Evolutionary conservation across 2,113 vertebrate genomes (phyloP), one percentile per base, ranked within the genome.

Genomic region (Numida meleagris): DNA sequence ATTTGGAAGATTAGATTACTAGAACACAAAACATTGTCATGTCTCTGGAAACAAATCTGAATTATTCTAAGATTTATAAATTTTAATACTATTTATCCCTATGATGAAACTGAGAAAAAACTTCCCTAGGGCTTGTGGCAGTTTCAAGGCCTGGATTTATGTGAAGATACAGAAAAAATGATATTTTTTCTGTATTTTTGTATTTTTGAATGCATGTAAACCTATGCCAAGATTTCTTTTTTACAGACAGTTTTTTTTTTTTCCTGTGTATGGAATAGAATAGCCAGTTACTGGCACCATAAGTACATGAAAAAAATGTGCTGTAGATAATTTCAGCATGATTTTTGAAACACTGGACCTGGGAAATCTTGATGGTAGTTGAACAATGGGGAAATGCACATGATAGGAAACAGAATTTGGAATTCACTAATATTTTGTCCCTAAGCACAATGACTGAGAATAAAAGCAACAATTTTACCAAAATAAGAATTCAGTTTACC

Each of bases 201-300:
- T n/a, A n/a, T n/a, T n/a, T n/a, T 8, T 58, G 40, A 86, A 73
- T 36, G 0, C 1, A 24, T 81, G 55, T 50, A 73, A 73, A n/a
- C 2, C 4, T 43, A 20, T 31, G 68, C 20, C 0, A 55, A 6
- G 5, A 20, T 61, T 91, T 51, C 42, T 43, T 66, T 12, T 21
- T 8, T 73, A 19, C 43, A 31, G 2, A n/a, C n/a, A n/a, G n/a
- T n/a, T n/a, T n/a, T n/a, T n/a, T 6, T 38, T 0, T 10, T 16
- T 55, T 58, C 72, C 9, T 53, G 5, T 62, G 2, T 20, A 29
- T 3, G 2, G 29, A 10, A 53, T 29, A 76, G 20, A 9, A 71
- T 61, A 65, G 4, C 4, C 27, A 73, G 7, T 51, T 65, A 57
- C 2, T 29, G 6, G 6, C 14, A 27, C 5, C 15, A 23, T 77